Base-by-base conservation (phyloP, 2,797 vertebrate species). In the Gambelia wislizenii region DNA sequence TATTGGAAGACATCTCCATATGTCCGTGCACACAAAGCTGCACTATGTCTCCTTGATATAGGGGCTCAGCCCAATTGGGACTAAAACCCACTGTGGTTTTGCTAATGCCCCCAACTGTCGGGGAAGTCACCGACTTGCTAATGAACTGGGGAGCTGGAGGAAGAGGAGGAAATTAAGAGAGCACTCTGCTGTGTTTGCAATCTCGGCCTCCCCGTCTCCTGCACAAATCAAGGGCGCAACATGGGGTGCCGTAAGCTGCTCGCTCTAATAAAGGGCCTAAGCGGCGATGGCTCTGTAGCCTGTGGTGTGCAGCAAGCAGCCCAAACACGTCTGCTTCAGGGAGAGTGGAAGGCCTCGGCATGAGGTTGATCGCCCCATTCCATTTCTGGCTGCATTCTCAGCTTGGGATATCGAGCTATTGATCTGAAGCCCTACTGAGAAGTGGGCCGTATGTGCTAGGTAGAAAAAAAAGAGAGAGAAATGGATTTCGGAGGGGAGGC, bases 321-420 rank as follows among this genome's bases (percentile, higher is more conserved):
- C 20, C 54, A 36, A 52, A 10, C 77, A 39, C 25, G 1, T 52
- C 67, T 44, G 6, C 74, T 39, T 74, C 54, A 10, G 82, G 20
- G 56, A 49, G 18, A 16, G 25, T 1, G 30, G 54, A 27, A 83
- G 42, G 25, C 22, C 72, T 74, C 39, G 1, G 27, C 78, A 47
- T 1, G 7, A 52, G 77, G 1, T 7, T 33, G 54, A 39, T 69
- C 44, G 61, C 70, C 47, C 80, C 69, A 12, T 67, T 67, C 64
- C 64, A 30, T 67, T 78, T 78, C 20, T 30, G 44, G 39, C 39
- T 22, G 47, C 42, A 56, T 82, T 33, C 69, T 61, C 12, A 36
- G 61, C 36, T 36, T 56, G 59, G 20, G 47, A 69, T 91, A 83
- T 61, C 44, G 85, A 81, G 64, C 78, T 77, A 91, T 91, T 86